Evolutionary conservation across 1,140 invertebrate genomes (phyloP).

Genomic region (Eumaeus atala): DNA sequence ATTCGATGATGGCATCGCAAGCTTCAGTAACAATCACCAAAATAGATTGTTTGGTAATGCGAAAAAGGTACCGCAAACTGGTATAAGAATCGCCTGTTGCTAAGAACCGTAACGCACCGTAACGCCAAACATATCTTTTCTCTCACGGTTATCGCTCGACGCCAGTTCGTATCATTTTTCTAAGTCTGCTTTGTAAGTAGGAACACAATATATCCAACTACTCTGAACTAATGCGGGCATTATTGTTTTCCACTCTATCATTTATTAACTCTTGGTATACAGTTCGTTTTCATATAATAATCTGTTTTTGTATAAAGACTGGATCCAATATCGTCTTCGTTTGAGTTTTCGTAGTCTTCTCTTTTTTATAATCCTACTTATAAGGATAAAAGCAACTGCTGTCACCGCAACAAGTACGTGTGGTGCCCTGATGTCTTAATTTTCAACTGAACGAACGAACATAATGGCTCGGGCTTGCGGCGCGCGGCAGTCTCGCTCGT

Average conservation of each 20-base stretch:
- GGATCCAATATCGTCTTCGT: constrained; percentile 18
- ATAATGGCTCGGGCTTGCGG: no score
- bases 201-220: constrained; percentile 1
- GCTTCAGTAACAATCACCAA: background rate
- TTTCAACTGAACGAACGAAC: no score
- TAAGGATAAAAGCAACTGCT: no score
- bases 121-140: background rate
- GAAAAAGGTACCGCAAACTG: background rate
- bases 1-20: background rate
- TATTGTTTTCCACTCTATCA: background rate
- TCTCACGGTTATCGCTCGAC: background rate
- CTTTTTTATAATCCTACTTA: constrained; percentile 20
- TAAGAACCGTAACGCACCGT: constrained; percentile 2
- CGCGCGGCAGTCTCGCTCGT: no score
- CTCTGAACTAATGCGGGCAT: background rate
- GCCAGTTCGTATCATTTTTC: constrained; percentile 2
- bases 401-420: no score
- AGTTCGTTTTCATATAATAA: constrained; percentile 7
- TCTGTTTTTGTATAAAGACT: constrained; percentile 17
- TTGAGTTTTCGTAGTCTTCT: constrained; percentile 17
- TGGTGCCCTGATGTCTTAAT: no score
- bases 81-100: background rate
- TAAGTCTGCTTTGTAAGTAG: background rate
- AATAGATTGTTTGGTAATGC: constrained; percentile 1
- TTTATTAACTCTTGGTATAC: background rate